phyloP scores from a whole-genome alignment of 2,113 vertebrate species.

The Danionella cerebrum region DNA sequence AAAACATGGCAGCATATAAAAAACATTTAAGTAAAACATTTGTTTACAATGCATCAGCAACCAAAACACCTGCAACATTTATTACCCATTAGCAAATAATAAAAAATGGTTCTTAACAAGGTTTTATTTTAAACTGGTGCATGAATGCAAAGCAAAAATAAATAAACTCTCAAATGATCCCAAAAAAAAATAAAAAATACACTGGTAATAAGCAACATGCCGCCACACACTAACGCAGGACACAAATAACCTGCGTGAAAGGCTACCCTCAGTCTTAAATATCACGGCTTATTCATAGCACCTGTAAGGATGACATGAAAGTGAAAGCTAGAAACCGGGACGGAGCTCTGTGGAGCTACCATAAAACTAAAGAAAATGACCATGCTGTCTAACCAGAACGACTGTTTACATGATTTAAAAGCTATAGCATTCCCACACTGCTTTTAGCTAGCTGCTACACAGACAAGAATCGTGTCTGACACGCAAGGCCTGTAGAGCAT shows the following conservation, averaged over 20 bases:
- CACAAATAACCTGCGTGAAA: no score
- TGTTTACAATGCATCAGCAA: no score
- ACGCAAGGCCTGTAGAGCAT: neutral
- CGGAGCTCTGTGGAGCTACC: no score
- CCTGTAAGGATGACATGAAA: neutral
- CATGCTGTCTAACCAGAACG: neutral
- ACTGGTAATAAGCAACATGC: neutral
- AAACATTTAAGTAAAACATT: no score
- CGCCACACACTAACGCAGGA: neutral
- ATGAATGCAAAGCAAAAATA: no score
- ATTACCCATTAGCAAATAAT: no score
- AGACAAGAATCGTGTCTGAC: neutral
- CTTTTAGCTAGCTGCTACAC: neutral
- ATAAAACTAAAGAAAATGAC: neutral
- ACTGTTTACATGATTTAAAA: neutral
- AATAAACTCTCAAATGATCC: no score
- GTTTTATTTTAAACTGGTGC: no score
- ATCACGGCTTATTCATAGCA: neutral
- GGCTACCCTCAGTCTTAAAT: neutral
- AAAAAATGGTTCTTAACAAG: no score
- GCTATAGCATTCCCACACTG: neutral
- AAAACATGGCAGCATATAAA: no score
- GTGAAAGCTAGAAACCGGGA: neutral
- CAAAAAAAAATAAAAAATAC: no score
- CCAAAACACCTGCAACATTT: no score